Evolutionary conservation across 2,113 vertebrate genomes (phyloP).

Genomic region (Nyctereutes procyonoides): DNA sequence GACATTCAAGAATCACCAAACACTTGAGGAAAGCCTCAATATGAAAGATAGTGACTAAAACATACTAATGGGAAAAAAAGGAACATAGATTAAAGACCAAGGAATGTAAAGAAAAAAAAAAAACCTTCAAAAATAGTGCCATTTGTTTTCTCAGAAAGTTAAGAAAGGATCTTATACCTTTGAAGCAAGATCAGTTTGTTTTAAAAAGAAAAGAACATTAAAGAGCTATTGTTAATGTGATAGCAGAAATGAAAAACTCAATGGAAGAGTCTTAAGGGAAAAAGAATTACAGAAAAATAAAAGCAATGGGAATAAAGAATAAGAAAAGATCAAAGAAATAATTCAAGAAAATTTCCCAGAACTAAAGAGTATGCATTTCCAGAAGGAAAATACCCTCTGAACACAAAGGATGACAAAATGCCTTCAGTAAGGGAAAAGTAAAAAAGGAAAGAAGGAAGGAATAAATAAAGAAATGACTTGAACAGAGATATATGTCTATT

Average conservation of each 20-base stretch:
- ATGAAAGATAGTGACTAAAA: background rate
- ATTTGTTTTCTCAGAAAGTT: slow-evolving; percentile 2
- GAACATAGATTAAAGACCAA: background rate
- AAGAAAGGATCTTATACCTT: background rate
- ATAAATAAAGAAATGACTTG: background rate
- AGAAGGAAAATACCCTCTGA: background rate
- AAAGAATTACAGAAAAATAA: slow-evolving; percentile 23
- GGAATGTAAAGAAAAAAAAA: slow-evolving; percentile 1
- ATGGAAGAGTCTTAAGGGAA: background rate
- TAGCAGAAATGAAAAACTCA: slow-evolving; percentile 4
- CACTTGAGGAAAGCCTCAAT: background rate
- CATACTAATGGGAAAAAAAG: background rate
- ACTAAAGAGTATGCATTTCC: background rate
- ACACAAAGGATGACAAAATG: background rate
- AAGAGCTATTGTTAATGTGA: background rate
- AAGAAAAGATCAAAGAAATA: slow-evolving; percentile 40
- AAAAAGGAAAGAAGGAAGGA: background rate
- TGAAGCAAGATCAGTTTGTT: slow-evolving; percentile 13
- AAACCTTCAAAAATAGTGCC: background rate
- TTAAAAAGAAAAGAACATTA: slow-evolving; percentile 19
- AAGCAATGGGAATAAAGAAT: background rate
- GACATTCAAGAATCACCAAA: background rate
- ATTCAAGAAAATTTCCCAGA: slow-evolving; percentile 26
- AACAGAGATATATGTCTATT: background rate
- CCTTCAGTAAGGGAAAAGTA: background rate